Evolutionary conservation across 2,113 vertebrate species (phyloP), one percentile per base, ranked within the genome.

Genomic region (Ursus arctos): DNA sequence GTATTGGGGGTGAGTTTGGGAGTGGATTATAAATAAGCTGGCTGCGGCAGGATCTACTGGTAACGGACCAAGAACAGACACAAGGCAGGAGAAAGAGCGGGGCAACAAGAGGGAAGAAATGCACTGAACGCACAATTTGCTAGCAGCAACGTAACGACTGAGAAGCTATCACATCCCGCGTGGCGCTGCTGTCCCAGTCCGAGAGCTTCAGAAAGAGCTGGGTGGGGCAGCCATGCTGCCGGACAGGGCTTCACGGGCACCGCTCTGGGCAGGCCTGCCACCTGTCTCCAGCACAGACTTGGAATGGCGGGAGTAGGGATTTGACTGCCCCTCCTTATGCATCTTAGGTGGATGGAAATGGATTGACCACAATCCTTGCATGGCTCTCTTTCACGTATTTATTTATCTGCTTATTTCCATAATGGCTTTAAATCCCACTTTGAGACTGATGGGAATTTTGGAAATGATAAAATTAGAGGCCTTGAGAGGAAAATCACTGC

Each of bases 401-500:
- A 87, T 69, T 55, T 96, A 69, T 40, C 82, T 92, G 31, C 61
- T 87, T 43, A 21, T 57, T 94, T 97, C 86, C 83, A 81, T 33
- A 65, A 79, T 59, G 55, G 40, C 24, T 79, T 65, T 59, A 74
- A 92, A 96, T 94, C 12, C 24, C 51, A 77, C 87, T 65, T 88
- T 14, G 81, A 40, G 15, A n/a, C 36, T 51, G 26, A 77, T 65
- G 7, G 97, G 53, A 91, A 53, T 81, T 88, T 71, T 65, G 59
- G 28, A 88, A 93, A 92, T 84, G n/a, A 69, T 69, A 61, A 92
- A 94, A 40, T 85, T 74, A 92, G 49, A 93, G 91, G 33, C 13
- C 18, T 47, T 77, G 7, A 65, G 63, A 87, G 15, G 22, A 95
- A 88, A 96, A 71, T 49, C 85, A 91, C 55, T 40, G 40, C 71